Percentiles rank a stretch among this genome's conserved stretches.
These are phyloP conservation scores for Anthopleura sola DNA, from an alignment of 64 coral and sea anemone genomes.

Conservation along the genomic window DNA sequence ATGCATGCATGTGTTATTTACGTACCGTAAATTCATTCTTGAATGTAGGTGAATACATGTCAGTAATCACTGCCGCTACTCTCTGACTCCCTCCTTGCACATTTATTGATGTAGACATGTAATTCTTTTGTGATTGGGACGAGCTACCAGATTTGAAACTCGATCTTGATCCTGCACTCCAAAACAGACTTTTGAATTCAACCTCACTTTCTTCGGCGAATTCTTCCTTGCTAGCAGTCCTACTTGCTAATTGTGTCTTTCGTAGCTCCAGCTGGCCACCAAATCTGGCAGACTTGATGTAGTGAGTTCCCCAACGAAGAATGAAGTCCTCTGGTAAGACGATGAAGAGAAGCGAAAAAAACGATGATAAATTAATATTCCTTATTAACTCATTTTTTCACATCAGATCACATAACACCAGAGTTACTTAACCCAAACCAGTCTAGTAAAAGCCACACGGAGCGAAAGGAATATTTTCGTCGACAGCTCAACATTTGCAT, in stretches of 20 bases:
- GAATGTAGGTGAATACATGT: conserved; percentile 49
- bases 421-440: too few relatives aligned
- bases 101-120: conserved; percentile 26
- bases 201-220: conserved; percentile 8
- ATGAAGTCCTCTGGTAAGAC: conserved; percentile 34
- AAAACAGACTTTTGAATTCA: conserved; percentile 38
- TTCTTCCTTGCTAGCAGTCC: conserved; percentile 10
- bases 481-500: too few relatives aligned
- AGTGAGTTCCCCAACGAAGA: conserved; percentile 57
- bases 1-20: too few relatives aligned
- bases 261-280: conserved; percentile 40
- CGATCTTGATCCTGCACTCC: conserved; percentile 5
- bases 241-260: not conserved
- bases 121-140: not conserved
- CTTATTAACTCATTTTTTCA: too few relatives aligned
- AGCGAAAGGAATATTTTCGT: too few relatives aligned
- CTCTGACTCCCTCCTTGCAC: conserved; percentile 29
- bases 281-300: conserved; percentile 49
- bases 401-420: too few relatives aligned
- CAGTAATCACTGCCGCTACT: conserved; percentile 16
- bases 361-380: not conserved
- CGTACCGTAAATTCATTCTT: conserved; percentile 23
- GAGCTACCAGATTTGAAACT: not conserved
- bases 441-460: too few relatives aligned
- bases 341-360: too few relatives aligned